Conservation (phyloP, 1,140 invertebrate species). For the Leptoteleia sp. region DNA sequence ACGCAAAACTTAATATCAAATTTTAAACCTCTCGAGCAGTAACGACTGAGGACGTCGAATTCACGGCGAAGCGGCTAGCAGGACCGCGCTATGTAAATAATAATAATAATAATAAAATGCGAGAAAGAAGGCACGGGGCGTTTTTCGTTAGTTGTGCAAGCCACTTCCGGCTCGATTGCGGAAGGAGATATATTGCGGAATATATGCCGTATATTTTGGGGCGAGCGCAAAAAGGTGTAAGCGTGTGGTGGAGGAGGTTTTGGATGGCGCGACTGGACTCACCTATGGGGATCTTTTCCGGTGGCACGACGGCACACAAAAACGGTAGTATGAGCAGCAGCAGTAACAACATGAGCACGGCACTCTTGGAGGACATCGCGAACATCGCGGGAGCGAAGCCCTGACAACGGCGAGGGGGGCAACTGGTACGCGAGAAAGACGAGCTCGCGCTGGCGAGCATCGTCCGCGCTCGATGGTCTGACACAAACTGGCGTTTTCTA, state of each 20-base stretch:
- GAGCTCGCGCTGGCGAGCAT: conserved; percentile 70
- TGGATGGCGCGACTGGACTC: conserved; percentile 66
- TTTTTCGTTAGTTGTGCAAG: no score
- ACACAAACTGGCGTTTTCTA: conserved; percentile 78
- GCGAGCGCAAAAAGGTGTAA: no score
- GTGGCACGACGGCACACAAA: conserved; percentile 57
- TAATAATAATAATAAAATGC: no score
- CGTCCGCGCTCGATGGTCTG: conserved; percentile 76
- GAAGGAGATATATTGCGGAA: no score
- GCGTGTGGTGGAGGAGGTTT: no score
- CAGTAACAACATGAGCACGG: conserved; percentile 39
- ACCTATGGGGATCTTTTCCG: conserved; percentile 78
- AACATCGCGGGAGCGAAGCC: conserved; percentile 57
- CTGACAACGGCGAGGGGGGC: conserved; percentile 13
- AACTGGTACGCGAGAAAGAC: conserved; percentile 55
- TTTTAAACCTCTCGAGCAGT: conserved; percentile 8
- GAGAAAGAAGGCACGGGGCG: no score
- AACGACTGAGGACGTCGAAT: not conserved
- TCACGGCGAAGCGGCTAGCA: not conserved
- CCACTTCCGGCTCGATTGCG: no score
- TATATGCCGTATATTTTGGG: no score
- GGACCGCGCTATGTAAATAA: no score
- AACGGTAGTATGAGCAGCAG: conserved; percentile 29
- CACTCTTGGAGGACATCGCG: conserved; percentile 49
- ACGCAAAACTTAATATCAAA: conserved; percentile 26